Evolutionary conservation across 2,888 invertebrate species (phyloP), one percentile per base, ranked within the genome.

Genomic region (Drosophila greeni): DNA sequence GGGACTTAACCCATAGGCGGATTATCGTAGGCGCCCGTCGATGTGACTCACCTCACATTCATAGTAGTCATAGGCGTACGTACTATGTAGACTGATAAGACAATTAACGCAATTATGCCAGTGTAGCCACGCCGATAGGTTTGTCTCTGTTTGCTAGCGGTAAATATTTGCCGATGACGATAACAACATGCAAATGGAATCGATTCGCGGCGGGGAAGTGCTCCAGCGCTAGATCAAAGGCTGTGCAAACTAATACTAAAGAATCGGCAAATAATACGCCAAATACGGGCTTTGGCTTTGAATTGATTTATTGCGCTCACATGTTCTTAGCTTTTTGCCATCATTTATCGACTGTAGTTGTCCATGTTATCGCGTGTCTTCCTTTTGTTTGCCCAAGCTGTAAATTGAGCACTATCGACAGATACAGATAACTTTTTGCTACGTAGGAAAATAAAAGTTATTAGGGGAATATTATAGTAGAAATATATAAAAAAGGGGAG

Each of bases 261-360:
- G 66, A 82, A 78, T 82, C 72, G 61, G 76, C 82, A 78, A 78
- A 74, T 81, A 72, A 60, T 65, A 69, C 69, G 61, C 39, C 66
- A 70, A 76, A 76, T 72, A 49, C 51, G 49, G 40, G 34, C 51
- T 68, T 47, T 16, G 69, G 33, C 31, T 51, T 66, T 58, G 11
- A 51, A 45, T 65, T 79, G 84, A 79, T 79, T 78, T 61, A 79
- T 79, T 73, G 52, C 55, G 58, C 37, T 37, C 84, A 73, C 75
- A 73, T 81, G 78, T 66, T 52, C 54, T 40, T 37, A 39, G 43
- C 37, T 24, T 58, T 58, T 52, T 53, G 62, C 70, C 66, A 76
- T 76, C 66, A 68, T 69, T 67, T 67, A 73, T 74, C 75, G 65
- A 16, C 48, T 14, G 40, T 23, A 36, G 45, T 47, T 47, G 45